A percentile compares a stretch with the other conserved stretches of the same genome.
These are phyloP conservation scores for Myiozetetes cayanensis DNA, from an alignment of 2,113 vertebrate species.

Conservation along the genomic window DNA sequence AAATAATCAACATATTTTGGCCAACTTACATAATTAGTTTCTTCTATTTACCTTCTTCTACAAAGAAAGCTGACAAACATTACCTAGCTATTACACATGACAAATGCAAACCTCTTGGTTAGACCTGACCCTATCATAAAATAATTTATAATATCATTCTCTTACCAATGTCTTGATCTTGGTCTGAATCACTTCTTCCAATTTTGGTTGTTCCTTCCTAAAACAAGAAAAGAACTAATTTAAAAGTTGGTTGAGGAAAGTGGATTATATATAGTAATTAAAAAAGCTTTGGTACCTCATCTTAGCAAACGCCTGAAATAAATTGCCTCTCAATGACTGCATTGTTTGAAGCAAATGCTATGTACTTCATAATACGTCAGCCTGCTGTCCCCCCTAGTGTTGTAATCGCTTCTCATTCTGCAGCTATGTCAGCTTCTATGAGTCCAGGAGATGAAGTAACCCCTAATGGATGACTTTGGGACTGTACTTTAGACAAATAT, in stretches of 20 bases:
- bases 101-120: background rate
- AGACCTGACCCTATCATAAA: background rate
- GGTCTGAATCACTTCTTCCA: conserved; percentile 82
- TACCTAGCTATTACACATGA: background rate
- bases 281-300: background rate
- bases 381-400: fast-evolving
- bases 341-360: background rate
- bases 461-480: background rate
- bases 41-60: background rate
- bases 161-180: conserved; percentile 93
- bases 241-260: background rate
- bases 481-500: background rate
- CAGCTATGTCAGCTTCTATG: background rate
- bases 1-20: background rate
- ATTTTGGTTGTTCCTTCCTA: conserved; percentile 94
- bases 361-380: background rate
- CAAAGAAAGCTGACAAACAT: background rate
- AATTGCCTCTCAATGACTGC: background rate
- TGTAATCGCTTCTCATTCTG: background rate
- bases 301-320: background rate
- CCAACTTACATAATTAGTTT: background rate
- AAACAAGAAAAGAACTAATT: background rate
- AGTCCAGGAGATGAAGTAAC: background rate
- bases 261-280: background rate
- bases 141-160: background rate